A percentile compares a stretch with the other conserved stretches of the same genome.
Conservation (phyloP, 2,113 vertebrate genomes). For the Nansenia antarctica region DNA sequence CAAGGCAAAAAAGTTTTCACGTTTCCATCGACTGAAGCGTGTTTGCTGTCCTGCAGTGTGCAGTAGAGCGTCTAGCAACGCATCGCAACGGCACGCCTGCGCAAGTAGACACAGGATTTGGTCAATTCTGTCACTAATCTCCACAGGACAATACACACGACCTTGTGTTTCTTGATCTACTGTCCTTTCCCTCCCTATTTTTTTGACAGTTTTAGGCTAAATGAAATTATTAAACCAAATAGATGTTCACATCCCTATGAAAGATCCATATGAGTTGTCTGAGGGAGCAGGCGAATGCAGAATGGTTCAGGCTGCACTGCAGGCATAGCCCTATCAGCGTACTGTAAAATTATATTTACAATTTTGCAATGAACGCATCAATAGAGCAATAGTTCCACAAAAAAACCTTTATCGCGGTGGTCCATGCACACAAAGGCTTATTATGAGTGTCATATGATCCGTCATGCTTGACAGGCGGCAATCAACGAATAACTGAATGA, state of each 20-base stretch:
- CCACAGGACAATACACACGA: background rate
- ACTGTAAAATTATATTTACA: background rate
- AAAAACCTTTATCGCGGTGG: constrained; percentile 10
- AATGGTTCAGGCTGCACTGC: too few species aligned
- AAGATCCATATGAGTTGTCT: background rate
- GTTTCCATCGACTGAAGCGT: background rate
- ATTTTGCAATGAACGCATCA: constrained; percentile 22
- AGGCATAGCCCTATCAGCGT: background rate
- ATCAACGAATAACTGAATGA: background rate
- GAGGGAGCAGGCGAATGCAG: too few species aligned
- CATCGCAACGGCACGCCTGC: constrained; percentile 56
- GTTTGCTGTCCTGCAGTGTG: constrained; percentile 11
- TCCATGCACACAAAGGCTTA: constrained; percentile 1
- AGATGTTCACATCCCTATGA: background rate
- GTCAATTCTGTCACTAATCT: background rate
- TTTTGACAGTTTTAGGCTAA: background rate
- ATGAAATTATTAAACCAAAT: background rate
- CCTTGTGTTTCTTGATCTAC: background rate
- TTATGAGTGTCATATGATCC: constrained; percentile 22
- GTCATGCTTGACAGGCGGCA: background rate
- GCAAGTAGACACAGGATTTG: constrained; percentile 20
- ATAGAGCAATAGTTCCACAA: constrained; percentile 13
- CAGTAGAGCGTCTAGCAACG: constrained; percentile 45
- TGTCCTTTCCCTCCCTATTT: background rate
- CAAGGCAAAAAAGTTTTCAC: background rate